phyloP scores from a whole-genome alignment of 2,888 invertebrate species.

The Phortica okadai region DNA sequence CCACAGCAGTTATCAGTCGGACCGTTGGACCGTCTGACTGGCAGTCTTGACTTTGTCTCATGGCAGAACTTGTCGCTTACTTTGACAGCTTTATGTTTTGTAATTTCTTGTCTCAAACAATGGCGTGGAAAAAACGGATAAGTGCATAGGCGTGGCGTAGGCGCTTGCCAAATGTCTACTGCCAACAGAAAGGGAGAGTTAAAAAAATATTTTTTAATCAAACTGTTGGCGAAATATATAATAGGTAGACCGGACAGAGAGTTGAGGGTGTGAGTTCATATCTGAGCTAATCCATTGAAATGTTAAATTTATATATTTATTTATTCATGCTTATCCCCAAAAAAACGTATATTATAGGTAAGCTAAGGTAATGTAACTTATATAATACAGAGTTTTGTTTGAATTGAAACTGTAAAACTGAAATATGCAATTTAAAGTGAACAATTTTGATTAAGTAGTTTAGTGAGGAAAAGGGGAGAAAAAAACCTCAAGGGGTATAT shows the following conservation, averaged over 20 bases:
- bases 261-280: not conserved
- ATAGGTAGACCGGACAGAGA: not conserved
- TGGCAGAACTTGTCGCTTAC: slow-evolving; percentile 28
- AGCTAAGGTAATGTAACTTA: no score
- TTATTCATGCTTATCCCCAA: no score
- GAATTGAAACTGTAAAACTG: no score
- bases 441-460: no score
- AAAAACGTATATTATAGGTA: no score
- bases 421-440: no score
- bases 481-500: no score
- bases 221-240: slow-evolving; percentile 21
- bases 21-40: not conserved
- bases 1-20: slow-evolving; percentile 1
- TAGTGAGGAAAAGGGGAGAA: no score
- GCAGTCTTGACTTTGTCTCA: slow-evolving; percentile 19
- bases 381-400: no score
- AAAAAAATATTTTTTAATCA: slow-evolving; percentile 42
- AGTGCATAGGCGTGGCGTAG: no score
- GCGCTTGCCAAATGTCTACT: slow-evolving; percentile 31
- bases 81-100: slow-evolving; percentile 13
- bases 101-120: slow-evolving; percentile 3
- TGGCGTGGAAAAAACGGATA: no score
- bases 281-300: not conserved
- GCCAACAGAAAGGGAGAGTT: not conserved
- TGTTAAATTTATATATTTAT: not conserved